These are phyloP conservation scores for Rattus rattus DNA, from an alignment of 2,113 vertebrate genomes.

Conservation along the genomic window DNA sequence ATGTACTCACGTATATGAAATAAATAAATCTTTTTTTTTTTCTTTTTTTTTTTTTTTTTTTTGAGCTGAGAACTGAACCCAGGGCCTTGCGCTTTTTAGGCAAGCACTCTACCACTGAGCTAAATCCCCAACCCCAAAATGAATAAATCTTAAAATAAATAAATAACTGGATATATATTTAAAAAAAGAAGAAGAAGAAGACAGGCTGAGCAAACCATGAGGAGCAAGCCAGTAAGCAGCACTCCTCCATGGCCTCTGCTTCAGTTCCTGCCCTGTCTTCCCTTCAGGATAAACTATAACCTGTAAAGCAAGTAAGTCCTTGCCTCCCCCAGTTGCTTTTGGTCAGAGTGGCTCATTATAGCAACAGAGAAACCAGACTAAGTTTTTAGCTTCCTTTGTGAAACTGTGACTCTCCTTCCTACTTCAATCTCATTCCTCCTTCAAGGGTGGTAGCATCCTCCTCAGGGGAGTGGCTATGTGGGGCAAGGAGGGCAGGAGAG, in stretches of 20 bases:
- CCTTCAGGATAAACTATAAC: neutral
- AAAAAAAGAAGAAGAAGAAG: no score
- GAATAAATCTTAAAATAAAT: no score
- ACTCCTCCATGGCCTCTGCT: neutral
- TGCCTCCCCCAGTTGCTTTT: neutral
- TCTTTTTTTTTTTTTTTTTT: no score
- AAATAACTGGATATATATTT: no score
- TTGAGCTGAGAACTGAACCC: no score
- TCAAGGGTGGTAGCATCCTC: neutral
- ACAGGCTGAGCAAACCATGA: neutral
- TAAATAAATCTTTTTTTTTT: no score
- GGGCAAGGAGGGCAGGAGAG: neutral
- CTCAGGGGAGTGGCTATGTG: rapidly evolving
- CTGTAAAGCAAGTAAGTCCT: neutral
- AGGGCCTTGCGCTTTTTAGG: no score
- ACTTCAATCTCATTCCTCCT: no score
- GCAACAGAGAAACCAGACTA: neutral
- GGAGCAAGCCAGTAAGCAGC: neutral
- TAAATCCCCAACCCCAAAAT: no score
- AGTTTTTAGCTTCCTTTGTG: neutral
- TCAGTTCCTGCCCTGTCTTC: neutral
- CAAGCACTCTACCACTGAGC: no score
- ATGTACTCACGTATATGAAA: no score
- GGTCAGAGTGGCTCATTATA: neutral
- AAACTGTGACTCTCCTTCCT: neutral